These are phyloP conservation scores for Lucinisca nassula DNA, from an alignment of 2,888 invertebrate genomes.

Conservation along the genomic window DNA sequence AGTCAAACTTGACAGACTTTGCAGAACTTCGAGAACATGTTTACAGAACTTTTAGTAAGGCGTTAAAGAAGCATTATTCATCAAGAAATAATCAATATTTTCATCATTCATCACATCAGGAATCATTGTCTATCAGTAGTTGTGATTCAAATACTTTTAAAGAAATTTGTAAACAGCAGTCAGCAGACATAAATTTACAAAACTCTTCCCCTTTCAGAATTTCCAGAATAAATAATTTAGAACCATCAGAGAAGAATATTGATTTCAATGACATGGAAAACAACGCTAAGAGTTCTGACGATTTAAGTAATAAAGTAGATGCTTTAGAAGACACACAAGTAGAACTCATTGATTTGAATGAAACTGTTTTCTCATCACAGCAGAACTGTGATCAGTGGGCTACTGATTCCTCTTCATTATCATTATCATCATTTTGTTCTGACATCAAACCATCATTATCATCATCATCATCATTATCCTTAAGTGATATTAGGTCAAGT, in stretches of 20 bases:
- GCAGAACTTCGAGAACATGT: neutral
- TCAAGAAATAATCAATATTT: neutral
- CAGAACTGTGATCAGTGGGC: conserved; percentile 14
- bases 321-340: too few species aligned
- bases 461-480: conserved; percentile 7
- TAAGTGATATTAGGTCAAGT: conserved; percentile 6
- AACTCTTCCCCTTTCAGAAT: neutral
- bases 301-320: neutral
- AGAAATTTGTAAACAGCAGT: conserved; percentile 4
- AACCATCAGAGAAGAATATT: neutral
- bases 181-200: neutral
- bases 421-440: neutral
- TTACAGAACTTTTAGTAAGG: conserved; percentile 1
- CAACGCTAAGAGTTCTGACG: neutral
- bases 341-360: neutral
- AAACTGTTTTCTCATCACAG: neutral
- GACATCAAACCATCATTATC: conserved; percentile 8
- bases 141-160: conserved; percentile 23
- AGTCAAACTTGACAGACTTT: neutral
- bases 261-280: neutral
- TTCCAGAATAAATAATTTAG: neutral
- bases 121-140: conserved; percentile 5
- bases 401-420: neutral
- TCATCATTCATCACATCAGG: neutral
- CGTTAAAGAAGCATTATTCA: conserved; percentile 11